Percentiles rank a stretch among this genome's conserved stretches.
phyloP scores from a whole-genome alignment of 2,888 invertebrate genomes.

The Chrysolina oricalcia region DNA sequence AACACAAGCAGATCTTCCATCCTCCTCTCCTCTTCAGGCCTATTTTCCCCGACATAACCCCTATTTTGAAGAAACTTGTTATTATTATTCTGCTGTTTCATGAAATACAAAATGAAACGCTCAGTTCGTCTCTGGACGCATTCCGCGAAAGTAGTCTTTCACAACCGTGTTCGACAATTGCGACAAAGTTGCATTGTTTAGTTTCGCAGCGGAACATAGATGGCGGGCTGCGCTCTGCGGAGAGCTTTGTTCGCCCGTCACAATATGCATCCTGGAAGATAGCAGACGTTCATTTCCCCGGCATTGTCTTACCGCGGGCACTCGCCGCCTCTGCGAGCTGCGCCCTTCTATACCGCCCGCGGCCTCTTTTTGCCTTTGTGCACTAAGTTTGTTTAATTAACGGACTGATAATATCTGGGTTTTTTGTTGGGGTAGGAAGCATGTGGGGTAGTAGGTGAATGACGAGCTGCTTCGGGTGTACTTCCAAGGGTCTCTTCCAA shows the following conservation, averaged over 20 bases:
- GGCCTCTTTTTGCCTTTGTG: slow-evolving; percentile 7
- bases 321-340: slow-evolving; percentile 29
- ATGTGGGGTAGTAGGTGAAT: slow-evolving; percentile 1
- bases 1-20: no score
- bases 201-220: slow-evolving; percentile 63
- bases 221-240: slow-evolving; percentile 58
- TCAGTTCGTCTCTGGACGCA: slow-evolving; percentile 21
- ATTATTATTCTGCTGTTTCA: no score
- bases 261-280: slow-evolving; percentile 68
- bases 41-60: no score
- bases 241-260: slow-evolving; percentile 60
- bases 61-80: no score
- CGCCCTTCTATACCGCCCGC: slow-evolving; percentile 1
- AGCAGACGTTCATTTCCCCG: slow-evolving; percentile 69
- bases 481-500: neutral
- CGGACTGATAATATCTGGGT: slow-evolving; percentile 8
- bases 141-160: slow-evolving; percentile 40
- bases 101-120: neutral
- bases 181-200: slow-evolving; percentile 58
- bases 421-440: neutral
- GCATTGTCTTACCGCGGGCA: slow-evolving; percentile 65
- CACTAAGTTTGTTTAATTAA: slow-evolving; percentile 17
- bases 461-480: neutral
- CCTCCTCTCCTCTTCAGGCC: no score
- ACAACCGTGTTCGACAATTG: slow-evolving; percentile 54